Evolutionary conservation across 2,888 invertebrate genomes (phyloP).

Genomic region (Pristionchus japonicus): DNA sequence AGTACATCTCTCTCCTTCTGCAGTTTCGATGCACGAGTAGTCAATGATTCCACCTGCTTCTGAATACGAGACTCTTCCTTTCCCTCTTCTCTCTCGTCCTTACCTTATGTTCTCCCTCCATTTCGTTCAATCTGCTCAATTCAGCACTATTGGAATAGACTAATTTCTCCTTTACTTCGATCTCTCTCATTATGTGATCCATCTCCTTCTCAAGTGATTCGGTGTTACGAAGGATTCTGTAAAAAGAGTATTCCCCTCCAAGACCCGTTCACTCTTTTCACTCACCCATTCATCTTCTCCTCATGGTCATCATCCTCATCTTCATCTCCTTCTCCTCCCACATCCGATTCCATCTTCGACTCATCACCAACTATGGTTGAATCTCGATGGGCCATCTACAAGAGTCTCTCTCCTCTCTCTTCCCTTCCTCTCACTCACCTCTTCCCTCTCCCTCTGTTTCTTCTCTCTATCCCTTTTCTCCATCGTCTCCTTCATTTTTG

Average conservation of each 20-base stretch:
- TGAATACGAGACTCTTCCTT: no score
- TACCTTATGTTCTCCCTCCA: slow-evolving; percentile 38
- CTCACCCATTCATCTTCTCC: slow-evolving; percentile 11
- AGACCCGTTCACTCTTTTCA: not conserved
- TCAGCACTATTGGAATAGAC: not conserved
- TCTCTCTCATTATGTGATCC: slow-evolving; percentile 33
- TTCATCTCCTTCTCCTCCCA: not conserved
- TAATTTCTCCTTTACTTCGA: slow-evolving; percentile 16
- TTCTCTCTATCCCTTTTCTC: slow-evolving; percentile 53
- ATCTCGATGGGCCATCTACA: slow-evolving; percentile 14
- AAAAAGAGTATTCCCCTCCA: no score
- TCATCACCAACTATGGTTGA: not conserved
- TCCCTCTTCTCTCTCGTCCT: no score
- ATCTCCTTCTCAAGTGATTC: slow-evolving; percentile 11
- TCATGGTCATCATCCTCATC: slow-evolving; percentile 25
- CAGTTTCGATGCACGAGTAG: not conserved
- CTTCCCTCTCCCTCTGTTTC: slow-evolving; percentile 51
- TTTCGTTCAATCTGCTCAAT: not conserved
- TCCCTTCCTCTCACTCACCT: no score
- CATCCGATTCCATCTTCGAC: slow-evolving; percentile 25
- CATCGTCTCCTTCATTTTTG: slow-evolving; percentile 35
- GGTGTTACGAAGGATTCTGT: slow-evolving; percentile 3
- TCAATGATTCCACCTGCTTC: slow-evolving; percentile 47
- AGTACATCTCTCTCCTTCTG: slow-evolving; percentile 38
- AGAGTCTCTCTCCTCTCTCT: no score